Conservation (phyloP, 2,113 vertebrate genomes). For the Siphamia tubifer region DNA sequence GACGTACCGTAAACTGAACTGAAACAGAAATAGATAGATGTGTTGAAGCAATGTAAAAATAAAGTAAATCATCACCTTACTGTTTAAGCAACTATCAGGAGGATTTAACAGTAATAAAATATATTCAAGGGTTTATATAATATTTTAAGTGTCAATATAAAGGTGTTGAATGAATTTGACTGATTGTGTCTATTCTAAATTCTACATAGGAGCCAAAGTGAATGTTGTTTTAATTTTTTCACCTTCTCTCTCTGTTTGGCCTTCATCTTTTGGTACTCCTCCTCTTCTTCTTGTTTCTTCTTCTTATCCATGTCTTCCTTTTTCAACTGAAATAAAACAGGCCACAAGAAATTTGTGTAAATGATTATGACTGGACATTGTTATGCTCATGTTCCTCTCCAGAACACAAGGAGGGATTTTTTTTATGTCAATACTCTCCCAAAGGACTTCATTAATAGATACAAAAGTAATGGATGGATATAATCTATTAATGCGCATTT, state of each 20-base stretch:
- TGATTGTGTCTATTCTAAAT: background rate
- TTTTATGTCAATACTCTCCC: too few species aligned
- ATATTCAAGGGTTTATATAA: too few species aligned
- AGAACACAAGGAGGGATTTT: too few species aligned
- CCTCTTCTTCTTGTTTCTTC: constrained; percentile 83
- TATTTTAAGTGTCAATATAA: too few species aligned
- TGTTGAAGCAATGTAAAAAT: background rate
- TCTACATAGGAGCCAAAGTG: background rate
- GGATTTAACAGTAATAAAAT: too few species aligned
- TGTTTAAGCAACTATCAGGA: background rate
- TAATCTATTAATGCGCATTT: background rate
- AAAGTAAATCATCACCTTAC: background rate
- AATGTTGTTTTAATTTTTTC: background rate
- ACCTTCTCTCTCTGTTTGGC: constrained; percentile 85
- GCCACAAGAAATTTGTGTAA: background rate
- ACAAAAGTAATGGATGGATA: background rate
- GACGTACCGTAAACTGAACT: background rate
- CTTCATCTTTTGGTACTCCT: constrained; percentile 78
- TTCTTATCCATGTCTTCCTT: constrained; percentile 74
- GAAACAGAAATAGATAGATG: background rate
- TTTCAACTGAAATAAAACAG: constrained; percentile 66
- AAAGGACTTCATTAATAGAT: too few species aligned
- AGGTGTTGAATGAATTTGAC: background rate
- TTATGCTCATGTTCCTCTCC: too few species aligned
- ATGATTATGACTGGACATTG: background rate